These are phyloP conservation scores for Pterocles gutturalis DNA, from an alignment of 2,113 vertebrate genomes.

Conservation along the genomic window DNA sequence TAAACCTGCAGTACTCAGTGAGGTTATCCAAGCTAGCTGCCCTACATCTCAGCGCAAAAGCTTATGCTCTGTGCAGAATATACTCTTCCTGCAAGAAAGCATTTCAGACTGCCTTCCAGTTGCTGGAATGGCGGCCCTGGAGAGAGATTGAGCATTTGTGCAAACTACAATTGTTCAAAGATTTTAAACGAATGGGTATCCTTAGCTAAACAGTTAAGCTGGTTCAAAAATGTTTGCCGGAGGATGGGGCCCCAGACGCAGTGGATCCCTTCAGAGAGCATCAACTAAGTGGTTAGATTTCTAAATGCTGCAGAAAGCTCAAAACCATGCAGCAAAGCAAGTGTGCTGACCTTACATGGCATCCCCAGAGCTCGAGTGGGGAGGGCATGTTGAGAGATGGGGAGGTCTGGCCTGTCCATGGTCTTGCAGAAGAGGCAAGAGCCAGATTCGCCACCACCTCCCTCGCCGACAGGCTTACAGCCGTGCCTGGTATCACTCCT, in stretches of 20 bases:
- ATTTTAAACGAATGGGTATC: background rate
- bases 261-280: background rate
- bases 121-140: background rate
- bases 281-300: background rate
- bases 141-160: background rate
- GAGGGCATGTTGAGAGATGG: accelerated
- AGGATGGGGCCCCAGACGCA: background rate
- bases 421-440: background rate
- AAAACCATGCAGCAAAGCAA: background rate
- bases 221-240: background rate
- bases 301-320: background rate
- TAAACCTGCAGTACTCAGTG: accelerated
- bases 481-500: accelerated
- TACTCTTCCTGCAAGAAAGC: background rate
- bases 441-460: background rate
- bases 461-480: background rate
- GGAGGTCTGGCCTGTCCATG: too few relatives aligned
- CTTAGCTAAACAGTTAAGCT: background rate
- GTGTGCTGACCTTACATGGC: background rate
- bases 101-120: background rate
- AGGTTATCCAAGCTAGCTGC: background rate
- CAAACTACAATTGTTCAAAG: background rate
- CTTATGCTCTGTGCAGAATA: background rate
- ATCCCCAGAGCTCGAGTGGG: background rate
- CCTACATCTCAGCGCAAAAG: background rate